A percentile compares a stretch with the other conserved stretches of the same genome.
These are phyloP conservation scores for Drosophila algonquin DNA, from an alignment of 2,888 invertebrate species.

Conservation along the genomic window DNA sequence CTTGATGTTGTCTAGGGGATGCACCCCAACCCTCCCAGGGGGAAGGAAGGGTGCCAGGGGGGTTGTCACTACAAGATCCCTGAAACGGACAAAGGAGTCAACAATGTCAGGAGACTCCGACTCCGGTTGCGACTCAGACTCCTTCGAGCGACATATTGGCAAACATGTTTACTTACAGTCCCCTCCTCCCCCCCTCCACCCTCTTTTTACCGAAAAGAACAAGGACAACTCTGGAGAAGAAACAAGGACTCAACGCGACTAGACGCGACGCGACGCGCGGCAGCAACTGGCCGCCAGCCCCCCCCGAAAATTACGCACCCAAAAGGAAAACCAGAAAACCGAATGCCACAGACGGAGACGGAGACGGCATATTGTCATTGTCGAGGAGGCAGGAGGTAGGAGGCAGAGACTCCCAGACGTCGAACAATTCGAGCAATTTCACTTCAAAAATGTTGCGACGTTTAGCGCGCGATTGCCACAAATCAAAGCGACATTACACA, in stretches of 20 bases:
- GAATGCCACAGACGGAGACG: conserved; percentile 26
- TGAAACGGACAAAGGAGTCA: conserved; percentile 34
- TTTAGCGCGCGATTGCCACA: conserved; percentile 79
- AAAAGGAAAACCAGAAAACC: conserved; percentile 37
- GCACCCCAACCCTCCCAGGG: neutral
- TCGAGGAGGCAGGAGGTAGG: conserved; percentile 7
- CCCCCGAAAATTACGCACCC: conserved; percentile 6
- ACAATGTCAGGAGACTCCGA: conserved; percentile 33
- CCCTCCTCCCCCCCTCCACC: neutral
- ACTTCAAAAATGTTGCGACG: conserved; percentile 76
- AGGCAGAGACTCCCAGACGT: conserved; percentile 38
- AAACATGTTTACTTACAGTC: conserved; percentile 75
- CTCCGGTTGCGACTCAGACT: conserved; percentile 34
- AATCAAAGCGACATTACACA: conserved; percentile 75
- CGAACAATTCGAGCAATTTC: conserved; percentile 77
- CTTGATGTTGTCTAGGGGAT: conserved; percentile 40
- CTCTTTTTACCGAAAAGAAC: conserved; percentile 41
- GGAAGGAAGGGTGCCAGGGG: neutral
- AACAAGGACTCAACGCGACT: neutral
- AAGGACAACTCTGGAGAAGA: conserved; percentile 55
- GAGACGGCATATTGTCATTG: conserved; percentile 46
- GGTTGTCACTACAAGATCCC: conserved; percentile 11
- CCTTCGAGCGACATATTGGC: conserved; percentile 67
- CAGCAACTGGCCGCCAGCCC: conserved; percentile 3
- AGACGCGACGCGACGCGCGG: neutral